phyloP scores from a whole-genome alignment of 2,888 invertebrate species.

The Pseudococcus longispinus region DNA sequence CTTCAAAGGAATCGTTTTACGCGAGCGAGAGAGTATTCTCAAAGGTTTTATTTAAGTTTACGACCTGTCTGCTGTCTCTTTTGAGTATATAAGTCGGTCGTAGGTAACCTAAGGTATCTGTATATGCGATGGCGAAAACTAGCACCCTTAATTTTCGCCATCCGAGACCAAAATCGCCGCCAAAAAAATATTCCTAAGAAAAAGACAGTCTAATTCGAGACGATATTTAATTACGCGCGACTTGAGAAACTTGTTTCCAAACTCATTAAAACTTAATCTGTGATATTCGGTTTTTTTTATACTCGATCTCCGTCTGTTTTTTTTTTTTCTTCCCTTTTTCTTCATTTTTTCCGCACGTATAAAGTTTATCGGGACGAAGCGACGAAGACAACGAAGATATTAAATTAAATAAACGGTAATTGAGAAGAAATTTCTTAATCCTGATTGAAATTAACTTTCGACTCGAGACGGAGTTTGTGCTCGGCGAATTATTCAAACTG shows the following conservation, averaged over 20 bases:
- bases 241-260: conserved; percentile 26
- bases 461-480: not conserved
- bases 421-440: conserved; percentile 41
- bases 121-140: not conserved
- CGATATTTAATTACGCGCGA: conserved; percentile 19
- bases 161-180: not conserved
- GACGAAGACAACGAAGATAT: conserved; percentile 5
- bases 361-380: not conserved
- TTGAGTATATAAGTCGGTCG: not conserved
- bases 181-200: not conserved
- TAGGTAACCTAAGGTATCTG: not conserved
- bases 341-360: not conserved
- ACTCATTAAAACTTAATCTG: conserved; percentile 39
- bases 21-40: not conserved
- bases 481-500: not conserved
- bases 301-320: not conserved
- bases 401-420: conserved; percentile 42
- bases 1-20: conserved; percentile 26
- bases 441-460: conserved; percentile 37
- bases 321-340: not conserved
- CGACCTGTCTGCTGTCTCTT: not conserved
- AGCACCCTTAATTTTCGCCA: not conserved
- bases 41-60: conserved; percentile 34
- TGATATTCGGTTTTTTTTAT: conserved; percentile 3
- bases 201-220: not conserved